Evolutionary conservation across 1,140 invertebrate genomes (phyloP).

Genomic region (Laupala kohalensis): DNA sequence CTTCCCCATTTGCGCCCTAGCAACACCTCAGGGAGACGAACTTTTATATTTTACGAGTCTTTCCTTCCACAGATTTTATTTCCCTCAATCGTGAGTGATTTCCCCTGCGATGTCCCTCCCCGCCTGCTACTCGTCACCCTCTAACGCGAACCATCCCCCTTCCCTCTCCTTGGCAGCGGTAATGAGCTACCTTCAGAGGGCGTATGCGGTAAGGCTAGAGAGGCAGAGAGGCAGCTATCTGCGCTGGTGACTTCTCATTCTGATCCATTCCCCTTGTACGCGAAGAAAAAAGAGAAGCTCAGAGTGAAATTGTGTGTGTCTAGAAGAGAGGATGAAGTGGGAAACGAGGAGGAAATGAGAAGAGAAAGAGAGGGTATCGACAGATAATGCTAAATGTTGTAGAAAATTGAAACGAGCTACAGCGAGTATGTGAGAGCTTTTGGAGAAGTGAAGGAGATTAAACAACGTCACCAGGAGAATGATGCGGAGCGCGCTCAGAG

Average conservation of each 20-base stretch:
- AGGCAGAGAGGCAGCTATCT: neutral
- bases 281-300: neutral
- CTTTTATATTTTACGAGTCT: neutral
- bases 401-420: too few relatives aligned
- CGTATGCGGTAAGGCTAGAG: too few relatives aligned
- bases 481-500: too few relatives aligned
- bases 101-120: neutral
- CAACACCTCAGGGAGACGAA: neutral
- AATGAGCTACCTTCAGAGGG: neutral
- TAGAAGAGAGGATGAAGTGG: neutral
- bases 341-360: too few relatives aligned
- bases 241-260: neutral
- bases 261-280: neutral
- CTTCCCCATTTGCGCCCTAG: neutral
- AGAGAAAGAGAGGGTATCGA: too few relatives aligned
- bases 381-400: too few relatives aligned
- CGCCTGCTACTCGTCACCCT: too few relatives aligned
- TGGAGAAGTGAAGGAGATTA: too few relatives aligned
- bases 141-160: too few relatives aligned
- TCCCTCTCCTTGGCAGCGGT: neutral
- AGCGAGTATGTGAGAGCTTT: too few relatives aligned
- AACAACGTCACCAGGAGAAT: too few relatives aligned
- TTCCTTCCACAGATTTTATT: neutral
- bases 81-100: neutral
- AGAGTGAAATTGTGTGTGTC: neutral